Percentiles rank a stretch among this genome's conserved stretches.
These are phyloP conservation scores for Polia nebulosa DNA, from an alignment of 2,888 invertebrate species.

Conservation along the genomic window DNA sequence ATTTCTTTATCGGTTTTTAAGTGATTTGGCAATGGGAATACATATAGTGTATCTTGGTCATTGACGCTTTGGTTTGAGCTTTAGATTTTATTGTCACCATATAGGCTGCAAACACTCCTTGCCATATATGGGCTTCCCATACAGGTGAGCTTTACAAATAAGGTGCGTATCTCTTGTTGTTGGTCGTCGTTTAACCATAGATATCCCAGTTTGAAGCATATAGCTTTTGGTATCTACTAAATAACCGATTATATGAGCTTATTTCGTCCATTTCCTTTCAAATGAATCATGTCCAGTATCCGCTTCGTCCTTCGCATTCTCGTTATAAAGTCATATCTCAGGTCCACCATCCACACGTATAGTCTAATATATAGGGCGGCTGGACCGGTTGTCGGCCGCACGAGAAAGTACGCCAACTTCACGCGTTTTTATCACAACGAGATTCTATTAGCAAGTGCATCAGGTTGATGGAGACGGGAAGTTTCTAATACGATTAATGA, in stretches of 20 bases:
- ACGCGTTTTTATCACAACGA: slow-evolving; percentile 43
- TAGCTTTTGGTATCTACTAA: background rate
- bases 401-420: slow-evolving; percentile 56
- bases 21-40: slow-evolving; percentile 40
- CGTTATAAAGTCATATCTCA: slow-evolving; percentile 34
- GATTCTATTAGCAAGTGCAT: slow-evolving; percentile 37
- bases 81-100: background rate
- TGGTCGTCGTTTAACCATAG: background rate
- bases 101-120: background rate
- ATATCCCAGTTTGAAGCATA: background rate
- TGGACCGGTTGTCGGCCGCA: slow-evolving; percentile 47
- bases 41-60: slow-evolving; percentile 3
- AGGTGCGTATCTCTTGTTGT: background rate
- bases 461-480: slow-evolving; percentile 1
- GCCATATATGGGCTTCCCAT: background rate
- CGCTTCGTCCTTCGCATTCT: slow-evolving; percentile 24
- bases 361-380: slow-evolving; percentile 49
- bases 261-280: background rate
- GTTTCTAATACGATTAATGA: slow-evolving; percentile 46
- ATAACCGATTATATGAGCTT: background rate
- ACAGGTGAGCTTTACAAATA: background rate
- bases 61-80: slow-evolving; percentile 9
- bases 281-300: background rate
- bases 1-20: slow-evolving; percentile 40
- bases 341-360: slow-evolving; percentile 13